Percentiles rank a stretch among this genome's conserved stretches.
Conservation (phyloP, 2,888 invertebrate species). For the Drosophila ustulata region DNA sequence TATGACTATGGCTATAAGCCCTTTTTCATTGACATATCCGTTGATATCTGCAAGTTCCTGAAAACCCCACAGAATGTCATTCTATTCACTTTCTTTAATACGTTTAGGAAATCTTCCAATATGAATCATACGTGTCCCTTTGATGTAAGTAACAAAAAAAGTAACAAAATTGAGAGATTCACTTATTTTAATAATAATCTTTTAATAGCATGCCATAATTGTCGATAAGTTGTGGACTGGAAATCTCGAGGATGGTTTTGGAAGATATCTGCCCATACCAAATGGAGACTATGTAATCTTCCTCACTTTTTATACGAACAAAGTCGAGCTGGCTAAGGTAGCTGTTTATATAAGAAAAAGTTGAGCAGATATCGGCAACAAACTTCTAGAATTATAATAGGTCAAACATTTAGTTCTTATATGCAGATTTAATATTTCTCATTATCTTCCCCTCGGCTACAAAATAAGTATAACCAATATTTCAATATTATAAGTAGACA, state of each 20-base stretch:
- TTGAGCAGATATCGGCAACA: neutral
- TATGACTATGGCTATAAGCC: constrained; percentile 40
- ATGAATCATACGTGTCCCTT: constrained; percentile 53
- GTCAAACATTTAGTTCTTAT: too few relatives aligned
- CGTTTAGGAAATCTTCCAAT: constrained; percentile 27
- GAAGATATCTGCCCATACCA: neutral
- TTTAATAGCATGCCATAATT: constrained; percentile 13
- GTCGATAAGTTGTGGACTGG: constrained; percentile 12
- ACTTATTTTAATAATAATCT: neutral
- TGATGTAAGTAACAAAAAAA: constrained; percentile 10
- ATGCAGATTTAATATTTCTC: too few relatives aligned
- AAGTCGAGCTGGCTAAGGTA: neutral
- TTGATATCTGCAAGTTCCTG: constrained; percentile 40
- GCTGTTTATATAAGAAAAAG: neutral
- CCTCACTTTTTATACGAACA: neutral
- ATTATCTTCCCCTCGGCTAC: too few relatives aligned
- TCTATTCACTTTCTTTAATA: constrained; percentile 14
- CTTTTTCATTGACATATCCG: constrained; percentile 18
- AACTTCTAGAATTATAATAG: too few relatives aligned
- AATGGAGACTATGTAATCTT: constrained; percentile 5
- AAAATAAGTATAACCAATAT: too few relatives aligned
- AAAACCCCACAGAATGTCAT: constrained; percentile 15
- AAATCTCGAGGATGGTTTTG: neutral
- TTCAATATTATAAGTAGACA: too few relatives aligned
- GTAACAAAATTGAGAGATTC: neutral